These are phyloP conservation scores for Elgaria multicarinata DNA, from an alignment of 2,113 vertebrate species.

Conservation along the genomic window DNA sequence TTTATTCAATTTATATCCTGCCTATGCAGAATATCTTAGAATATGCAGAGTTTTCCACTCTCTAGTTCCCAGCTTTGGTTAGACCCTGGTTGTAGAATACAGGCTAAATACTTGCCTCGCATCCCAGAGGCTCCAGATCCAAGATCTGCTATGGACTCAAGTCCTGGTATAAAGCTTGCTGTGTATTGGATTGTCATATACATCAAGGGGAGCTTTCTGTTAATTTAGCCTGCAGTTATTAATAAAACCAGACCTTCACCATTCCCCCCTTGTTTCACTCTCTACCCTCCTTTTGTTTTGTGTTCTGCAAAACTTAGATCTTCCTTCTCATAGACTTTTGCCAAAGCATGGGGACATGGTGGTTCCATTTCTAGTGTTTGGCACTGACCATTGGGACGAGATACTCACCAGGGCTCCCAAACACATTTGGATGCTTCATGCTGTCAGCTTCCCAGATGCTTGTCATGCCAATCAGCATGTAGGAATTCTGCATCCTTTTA, in stretches of 20 bases:
- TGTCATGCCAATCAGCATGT: not conserved
- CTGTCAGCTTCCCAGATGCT: not conserved
- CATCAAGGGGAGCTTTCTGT: not conserved
- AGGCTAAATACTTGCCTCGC: not conserved
- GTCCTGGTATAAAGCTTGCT: not conserved
- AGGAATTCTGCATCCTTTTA: not conserved
- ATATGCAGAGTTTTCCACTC: too few relatives aligned
- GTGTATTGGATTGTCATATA: not conserved
- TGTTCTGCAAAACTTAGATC: not conserved
- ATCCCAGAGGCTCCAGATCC: not conserved
- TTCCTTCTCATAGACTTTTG: not conserved
- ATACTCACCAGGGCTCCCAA: not conserved
- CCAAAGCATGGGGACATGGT: not conserved
- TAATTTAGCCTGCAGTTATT: not conserved
- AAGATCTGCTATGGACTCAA: not conserved
- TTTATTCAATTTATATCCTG: too few relatives aligned
- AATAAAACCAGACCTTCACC: not conserved
- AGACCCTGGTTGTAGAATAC: not conserved
- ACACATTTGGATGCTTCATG: not conserved
- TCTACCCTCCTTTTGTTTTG: not conserved
- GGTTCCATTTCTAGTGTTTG: not conserved
- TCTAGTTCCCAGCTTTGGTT: not conserved
- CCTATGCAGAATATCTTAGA: too few relatives aligned
- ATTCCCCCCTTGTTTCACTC: not conserved
- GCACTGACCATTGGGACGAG: not conserved